Conservation (phyloP, 2,888 invertebrate species). For the Drosophila anomelani region DNA sequence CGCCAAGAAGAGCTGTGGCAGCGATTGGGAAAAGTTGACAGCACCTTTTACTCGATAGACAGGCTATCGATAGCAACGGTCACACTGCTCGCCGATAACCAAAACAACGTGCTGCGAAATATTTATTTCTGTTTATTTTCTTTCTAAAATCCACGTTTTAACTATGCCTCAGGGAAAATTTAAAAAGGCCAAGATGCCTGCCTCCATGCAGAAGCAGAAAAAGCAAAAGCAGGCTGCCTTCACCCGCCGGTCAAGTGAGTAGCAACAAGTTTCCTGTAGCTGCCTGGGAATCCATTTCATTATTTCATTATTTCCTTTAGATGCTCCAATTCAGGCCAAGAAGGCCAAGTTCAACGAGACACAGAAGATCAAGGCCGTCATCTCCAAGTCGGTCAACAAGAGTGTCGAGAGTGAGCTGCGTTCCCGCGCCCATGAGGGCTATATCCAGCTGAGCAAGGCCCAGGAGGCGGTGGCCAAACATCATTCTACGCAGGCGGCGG, state of each 20-base stretch:
- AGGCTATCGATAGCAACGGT: neutral
- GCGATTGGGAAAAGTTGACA: slow-evolving; percentile 7
- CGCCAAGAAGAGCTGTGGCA: slow-evolving; percentile 3
- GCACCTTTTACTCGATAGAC: neutral
- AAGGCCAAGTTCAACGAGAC: slow-evolving; percentile 87
- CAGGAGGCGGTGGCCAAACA: slow-evolving; percentile 86
- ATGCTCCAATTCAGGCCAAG: slow-evolving; percentile 88
- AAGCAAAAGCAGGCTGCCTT: slow-evolving; percentile 85
- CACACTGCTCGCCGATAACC: slow-evolving; percentile 4
- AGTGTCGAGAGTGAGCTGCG: slow-evolving; percentile 87
- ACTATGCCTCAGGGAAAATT: slow-evolving; percentile 88
- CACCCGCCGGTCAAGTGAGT: slow-evolving; percentile 87
- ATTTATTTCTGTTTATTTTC: neutral
- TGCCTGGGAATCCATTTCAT: too few relatives aligned
- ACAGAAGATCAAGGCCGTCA: slow-evolving; percentile 87
- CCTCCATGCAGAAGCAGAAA: slow-evolving; percentile 85
- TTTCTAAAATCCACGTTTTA: neutral
- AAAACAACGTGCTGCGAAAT: slow-evolving; percentile 44
- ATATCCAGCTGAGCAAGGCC: slow-evolving; percentile 85
- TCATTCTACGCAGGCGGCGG: slow-evolving; percentile 67
- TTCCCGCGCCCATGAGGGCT: slow-evolving; percentile 85
- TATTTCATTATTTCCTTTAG: slow-evolving; percentile 83
- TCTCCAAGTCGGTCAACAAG: slow-evolving; percentile 88
- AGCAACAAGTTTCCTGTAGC: slow-evolving; percentile 31
- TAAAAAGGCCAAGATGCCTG: slow-evolving; percentile 87